Evolutionary conservation across 2,113 vertebrate species (phyloP).

Genomic region (Orientallactaga bullata): DNA sequence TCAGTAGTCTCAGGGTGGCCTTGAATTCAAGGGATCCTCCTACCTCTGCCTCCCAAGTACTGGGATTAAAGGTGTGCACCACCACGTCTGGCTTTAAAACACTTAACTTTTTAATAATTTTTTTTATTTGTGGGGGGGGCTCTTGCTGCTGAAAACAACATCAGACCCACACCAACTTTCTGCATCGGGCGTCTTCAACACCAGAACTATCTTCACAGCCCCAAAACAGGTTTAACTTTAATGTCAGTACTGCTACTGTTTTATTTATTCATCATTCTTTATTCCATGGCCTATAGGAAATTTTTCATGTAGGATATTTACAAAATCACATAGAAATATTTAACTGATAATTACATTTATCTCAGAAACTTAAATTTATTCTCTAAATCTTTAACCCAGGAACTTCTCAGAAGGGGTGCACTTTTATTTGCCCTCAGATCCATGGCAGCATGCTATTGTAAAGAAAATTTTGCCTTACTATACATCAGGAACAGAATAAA

Average conservation of each 20-base stretch:
- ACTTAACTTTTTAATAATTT: no score
- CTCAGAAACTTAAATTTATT: neutral
- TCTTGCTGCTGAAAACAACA: no score
- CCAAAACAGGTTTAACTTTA: neutral
- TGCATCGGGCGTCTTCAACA: no score
- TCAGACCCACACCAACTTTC: no score
- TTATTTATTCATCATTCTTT: neutral
- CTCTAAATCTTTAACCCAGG: slow-evolving; percentile 14
- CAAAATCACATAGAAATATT: slow-evolving; percentile 9
- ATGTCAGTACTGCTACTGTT: neutral
- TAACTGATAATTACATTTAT: slow-evolving; percentile 26
- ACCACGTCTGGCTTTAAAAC: no score
- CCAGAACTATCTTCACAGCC: no score
- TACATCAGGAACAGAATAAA: neutral
- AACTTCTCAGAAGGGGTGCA: neutral
- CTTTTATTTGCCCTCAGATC: neutral
- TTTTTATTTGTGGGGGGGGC: no score
- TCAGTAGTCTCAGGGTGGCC: no score
- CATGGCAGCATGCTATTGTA: neutral
- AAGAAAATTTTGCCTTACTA: neutral
- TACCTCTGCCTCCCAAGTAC: no score
- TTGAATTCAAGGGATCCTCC: no score
- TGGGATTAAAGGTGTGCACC: no score
- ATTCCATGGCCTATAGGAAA: neutral
- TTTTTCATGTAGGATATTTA: neutral